phyloP scores from a whole-genome alignment of 2,113 vertebrate species.

The Suncus etruscus region DNA sequence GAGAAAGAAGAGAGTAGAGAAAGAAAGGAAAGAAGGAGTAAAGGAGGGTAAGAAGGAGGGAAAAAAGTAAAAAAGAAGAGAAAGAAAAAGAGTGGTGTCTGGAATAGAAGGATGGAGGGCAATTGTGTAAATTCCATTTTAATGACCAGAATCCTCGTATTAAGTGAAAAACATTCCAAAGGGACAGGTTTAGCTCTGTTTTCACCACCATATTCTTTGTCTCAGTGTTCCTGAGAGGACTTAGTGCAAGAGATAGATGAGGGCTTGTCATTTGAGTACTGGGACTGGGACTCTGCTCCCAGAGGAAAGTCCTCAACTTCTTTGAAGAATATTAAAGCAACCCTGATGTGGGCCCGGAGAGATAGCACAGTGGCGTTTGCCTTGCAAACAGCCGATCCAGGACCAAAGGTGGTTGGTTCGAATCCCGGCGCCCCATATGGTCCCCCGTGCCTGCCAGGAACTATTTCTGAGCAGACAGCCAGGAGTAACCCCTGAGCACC shows the following conservation, averaged over 20 bases:
- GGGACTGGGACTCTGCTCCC: not conserved
- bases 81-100: constrained; percentile 53
- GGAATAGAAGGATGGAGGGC: constrained; percentile 9
- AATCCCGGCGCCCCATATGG: too few species aligned
- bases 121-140: constrained; percentile 54
- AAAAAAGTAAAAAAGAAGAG: not conserved
- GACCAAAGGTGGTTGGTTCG: too few species aligned
- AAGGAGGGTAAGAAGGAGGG: too few species aligned
- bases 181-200: not conserved
- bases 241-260: not conserved
- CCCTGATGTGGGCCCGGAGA: too few species aligned
- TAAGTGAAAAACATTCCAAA: constrained; percentile 23
- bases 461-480: too few species aligned
- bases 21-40: too few species aligned
- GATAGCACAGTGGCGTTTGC: too few species aligned
- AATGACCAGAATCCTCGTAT: constrained; percentile 21
- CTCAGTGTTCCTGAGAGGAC: not conserved
- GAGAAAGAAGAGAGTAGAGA: too few species aligned
- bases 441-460: too few species aligned
- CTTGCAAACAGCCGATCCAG: too few species aligned
- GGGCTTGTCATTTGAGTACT: not conserved
- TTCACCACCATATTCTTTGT: not conserved
- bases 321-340: not conserved
- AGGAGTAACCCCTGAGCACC: too few species aligned
- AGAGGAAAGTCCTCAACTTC: not conserved